Conservation (phyloP, 2,113 vertebrate genomes). For the Gopherus flavomarginatus region DNA sequence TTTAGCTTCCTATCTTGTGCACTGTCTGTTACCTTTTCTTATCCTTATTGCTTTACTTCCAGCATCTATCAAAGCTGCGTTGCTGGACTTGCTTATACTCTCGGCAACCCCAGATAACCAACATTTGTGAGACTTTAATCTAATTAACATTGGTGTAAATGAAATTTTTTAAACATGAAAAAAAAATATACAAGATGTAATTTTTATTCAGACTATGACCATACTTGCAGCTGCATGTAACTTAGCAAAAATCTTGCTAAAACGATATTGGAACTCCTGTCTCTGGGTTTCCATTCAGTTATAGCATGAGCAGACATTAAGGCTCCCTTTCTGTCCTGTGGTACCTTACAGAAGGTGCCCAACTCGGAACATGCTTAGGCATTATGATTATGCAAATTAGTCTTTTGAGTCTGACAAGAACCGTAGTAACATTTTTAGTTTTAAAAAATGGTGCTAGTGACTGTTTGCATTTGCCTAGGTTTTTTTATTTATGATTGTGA, state of each 20-base stretch:
- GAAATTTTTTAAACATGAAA: not conserved
- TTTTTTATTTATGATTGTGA: not conserved
- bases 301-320: not conserved
- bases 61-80: not conserved
- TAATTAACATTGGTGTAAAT: not conserved
- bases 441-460: not conserved
- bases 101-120: not conserved
- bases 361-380: not conserved
- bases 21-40: not conserved
- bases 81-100: not conserved
- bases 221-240: not conserved
- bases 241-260: not conserved
- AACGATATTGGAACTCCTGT: not conserved
- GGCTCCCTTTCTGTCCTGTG: not conserved
- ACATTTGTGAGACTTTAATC: not conserved
- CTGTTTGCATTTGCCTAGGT: not conserved
- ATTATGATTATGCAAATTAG: not conserved
- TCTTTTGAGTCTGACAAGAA: not conserved
- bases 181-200: not conserved
- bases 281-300: not conserved
- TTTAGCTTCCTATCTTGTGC: not conserved
- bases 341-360: not conserved
- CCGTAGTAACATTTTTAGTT: not conserved
- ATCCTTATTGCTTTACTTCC: not conserved
- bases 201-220: rapidly evolving